A percentile compares a stretch with the other conserved stretches of the same genome.
These are phyloP conservation scores for Phrynosoma platyrhinos DNA, from an alignment of 2,113 vertebrate species.

Conservation along the genomic window DNA sequence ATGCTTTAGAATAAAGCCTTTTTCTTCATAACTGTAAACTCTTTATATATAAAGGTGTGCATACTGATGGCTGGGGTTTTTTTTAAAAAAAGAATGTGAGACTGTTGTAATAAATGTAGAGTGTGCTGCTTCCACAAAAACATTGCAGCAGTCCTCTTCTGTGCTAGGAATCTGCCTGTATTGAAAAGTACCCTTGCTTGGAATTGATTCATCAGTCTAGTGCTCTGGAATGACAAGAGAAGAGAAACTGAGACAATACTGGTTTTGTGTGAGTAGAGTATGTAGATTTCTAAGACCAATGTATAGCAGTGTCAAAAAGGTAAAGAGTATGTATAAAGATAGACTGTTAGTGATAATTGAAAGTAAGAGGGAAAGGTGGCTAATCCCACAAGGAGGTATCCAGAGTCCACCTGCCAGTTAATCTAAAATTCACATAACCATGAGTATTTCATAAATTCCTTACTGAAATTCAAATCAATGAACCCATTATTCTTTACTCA, in stretches of 20 bases:
- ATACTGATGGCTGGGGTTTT: slow-evolving; percentile 30
- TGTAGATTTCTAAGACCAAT: slow-evolving; percentile 39
- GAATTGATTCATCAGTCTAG: not conserved
- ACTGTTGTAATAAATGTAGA: slow-evolving; percentile 50
- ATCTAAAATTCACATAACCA: slow-evolving; percentile 32
- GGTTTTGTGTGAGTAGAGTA: slow-evolving; percentile 37
- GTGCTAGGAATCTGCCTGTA: slow-evolving; percentile 19
- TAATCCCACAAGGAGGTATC: not conserved
- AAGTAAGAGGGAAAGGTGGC: slow-evolving; percentile 15
- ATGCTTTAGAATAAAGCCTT: slow-evolving; percentile 12
- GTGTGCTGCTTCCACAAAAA: slow-evolving; percentile 29
- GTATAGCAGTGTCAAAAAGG: slow-evolving; percentile 24
- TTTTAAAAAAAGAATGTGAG: slow-evolving; percentile 52
- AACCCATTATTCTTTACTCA: slow-evolving; percentile 50
- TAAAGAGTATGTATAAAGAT: slow-evolving; percentile 22
- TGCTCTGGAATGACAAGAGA: not conserved
- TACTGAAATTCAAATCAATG: slow-evolving; percentile 39
- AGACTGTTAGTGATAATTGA: slow-evolving; percentile 1
- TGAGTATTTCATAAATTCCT: slow-evolving; percentile 37
- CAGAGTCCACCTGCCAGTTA: not conserved
- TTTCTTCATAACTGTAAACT: not conserved
- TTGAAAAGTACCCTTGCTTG: not conserved
- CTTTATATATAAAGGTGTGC: not conserved
- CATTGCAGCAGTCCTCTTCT: not conserved
- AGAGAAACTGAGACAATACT: not conserved